phyloP scores from a whole-genome alignment of 2,888 invertebrate species.

The Dermolepida albohirtum region DNA sequence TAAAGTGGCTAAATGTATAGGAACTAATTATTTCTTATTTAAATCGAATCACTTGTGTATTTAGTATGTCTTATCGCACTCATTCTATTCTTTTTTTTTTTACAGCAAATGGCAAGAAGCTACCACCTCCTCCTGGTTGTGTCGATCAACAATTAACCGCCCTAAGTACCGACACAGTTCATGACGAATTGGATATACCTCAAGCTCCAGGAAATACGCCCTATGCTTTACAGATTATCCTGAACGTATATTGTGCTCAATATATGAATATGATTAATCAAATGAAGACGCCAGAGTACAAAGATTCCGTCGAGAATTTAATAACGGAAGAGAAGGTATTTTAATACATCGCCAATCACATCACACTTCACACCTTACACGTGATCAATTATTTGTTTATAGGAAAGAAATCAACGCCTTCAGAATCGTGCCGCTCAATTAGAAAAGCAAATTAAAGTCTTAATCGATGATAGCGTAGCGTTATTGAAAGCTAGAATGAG shows the following conservation, averaged over 20 bases:
- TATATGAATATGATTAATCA: constrained; percentile 85
- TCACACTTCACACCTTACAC: neutral
- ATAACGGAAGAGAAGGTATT: constrained; percentile 83
- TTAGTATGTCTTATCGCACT: neutral
- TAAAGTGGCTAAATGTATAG: too few species aligned
- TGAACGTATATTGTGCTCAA: constrained; percentile 88
- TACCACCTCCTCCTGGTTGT: constrained; percentile 91
- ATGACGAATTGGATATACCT: constrained; percentile 87
- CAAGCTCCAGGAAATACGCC: constrained; percentile 82
- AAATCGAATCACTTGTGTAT: neutral
- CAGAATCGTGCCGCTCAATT: constrained; percentile 88
- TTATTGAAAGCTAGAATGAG: constrained; percentile 90
- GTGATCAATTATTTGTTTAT: constrained; percentile 52
- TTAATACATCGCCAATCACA: neutral
- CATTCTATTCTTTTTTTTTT: constrained; percentile 19
- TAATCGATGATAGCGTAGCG: constrained; percentile 92
- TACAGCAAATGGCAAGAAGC: constrained; percentile 73
- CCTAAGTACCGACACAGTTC: constrained; percentile 78
- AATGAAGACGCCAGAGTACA: constrained; percentile 85
- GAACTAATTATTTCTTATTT: neutral
- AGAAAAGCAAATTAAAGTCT: constrained; percentile 91
- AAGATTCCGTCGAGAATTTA: constrained; percentile 76
- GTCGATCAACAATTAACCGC: constrained; percentile 91
- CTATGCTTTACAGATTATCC: constrained; percentile 86
- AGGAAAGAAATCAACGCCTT: constrained; percentile 84